Evolutionary conservation across 1,140 invertebrate species (phyloP), one percentile per base, ranked within the genome.

Genomic region (Drosophila rhopaloa): DNA sequence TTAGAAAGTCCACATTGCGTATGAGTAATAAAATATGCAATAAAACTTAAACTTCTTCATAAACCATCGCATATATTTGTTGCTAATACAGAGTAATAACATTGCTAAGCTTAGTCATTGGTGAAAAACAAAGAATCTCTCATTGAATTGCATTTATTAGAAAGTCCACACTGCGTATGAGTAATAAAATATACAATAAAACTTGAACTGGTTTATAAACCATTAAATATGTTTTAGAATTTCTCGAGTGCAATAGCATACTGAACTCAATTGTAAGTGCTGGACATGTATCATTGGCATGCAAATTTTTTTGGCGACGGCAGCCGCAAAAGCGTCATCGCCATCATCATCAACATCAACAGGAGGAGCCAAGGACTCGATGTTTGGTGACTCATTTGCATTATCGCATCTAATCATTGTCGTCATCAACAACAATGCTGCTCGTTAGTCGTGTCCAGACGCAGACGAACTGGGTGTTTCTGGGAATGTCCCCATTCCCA

Each of bases 391-490:
- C 84, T 90, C 82, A 86, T 90, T 90, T 90, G 88, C 82, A 90
- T 90, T 90, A 91, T 90, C 88, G 82, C 82, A 86, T 90, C 82
- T 83, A 90, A 90, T 86, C 88, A 90, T 84, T 89, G 85, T 89
- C 85, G 89, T 89, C 84, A 89, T 90, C 85, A 89, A 62, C 71
- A 89, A 89, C 84, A 89, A 85, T 89, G 81, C 65, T 72, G 85
- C 84, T 89, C 85, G 84, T 89, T 89, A 89, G 84, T 75, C 88
- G 73, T 53, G 73, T 47, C 59, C 60, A 54, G 14, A n/a, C 35
- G 4, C 60, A 54, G 14, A n/a, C 35, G 2, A 24, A 19, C 29
- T 7, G 46, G 44, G 48, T 53, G 41, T 13, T n/a, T 11, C 2
- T 9, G n/a, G 19, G 11, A 14, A 4, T 14, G 14, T 32, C 14